Evolutionary conservation across 2,888 invertebrate genomes (phyloP), one percentile per base, ranked within the genome.

Genomic region (Sphaeridia pumilis): DNA sequence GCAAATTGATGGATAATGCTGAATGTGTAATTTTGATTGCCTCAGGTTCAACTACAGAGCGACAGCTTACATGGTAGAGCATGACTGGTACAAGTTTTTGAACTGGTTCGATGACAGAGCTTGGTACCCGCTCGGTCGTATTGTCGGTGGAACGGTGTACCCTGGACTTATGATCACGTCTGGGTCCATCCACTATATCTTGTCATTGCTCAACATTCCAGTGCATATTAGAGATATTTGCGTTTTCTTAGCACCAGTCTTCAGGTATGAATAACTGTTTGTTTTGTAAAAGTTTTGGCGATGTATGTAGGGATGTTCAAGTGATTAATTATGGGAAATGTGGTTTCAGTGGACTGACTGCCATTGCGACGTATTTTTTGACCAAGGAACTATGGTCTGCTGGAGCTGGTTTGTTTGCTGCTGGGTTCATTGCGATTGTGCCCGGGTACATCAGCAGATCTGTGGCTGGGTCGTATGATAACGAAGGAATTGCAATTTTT

Each of bases 91-190:
- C 74, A 90, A 97, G 71, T 98, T 99, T 72, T 75, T 98, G 59
- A 99, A 99, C 73, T 99, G 98, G 98, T 99, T 99, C 71, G 98
- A 98, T 72, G 98, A 99, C 70, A 77, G 97, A 67, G 98, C 98
- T 48, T 99, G 98, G 98, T 99, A 98, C 71, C 98, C 98, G 1
- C 74, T 98, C 50, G 94, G 98, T 0, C 81, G 98, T 62, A 99
- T 99, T 66, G 98, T 98, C 36, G 43, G 31, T 7, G 52, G 56
- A 17, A 56, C 53, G 12, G 97, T 98, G 35, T 98, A 97, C 71
- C 98, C 98, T 22, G 98, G 98, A 35, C 77, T 98, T 57, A 99
- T 98, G 98, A 82, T 99, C 59, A 99, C 98, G 31, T 98, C 97
- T 7, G 98, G 97, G 52, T 81, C 87, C 35, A 95, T 98, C 68